Conservation (phyloP, 2,113 vertebrate genomes). For the Cavia aperea region DNA sequence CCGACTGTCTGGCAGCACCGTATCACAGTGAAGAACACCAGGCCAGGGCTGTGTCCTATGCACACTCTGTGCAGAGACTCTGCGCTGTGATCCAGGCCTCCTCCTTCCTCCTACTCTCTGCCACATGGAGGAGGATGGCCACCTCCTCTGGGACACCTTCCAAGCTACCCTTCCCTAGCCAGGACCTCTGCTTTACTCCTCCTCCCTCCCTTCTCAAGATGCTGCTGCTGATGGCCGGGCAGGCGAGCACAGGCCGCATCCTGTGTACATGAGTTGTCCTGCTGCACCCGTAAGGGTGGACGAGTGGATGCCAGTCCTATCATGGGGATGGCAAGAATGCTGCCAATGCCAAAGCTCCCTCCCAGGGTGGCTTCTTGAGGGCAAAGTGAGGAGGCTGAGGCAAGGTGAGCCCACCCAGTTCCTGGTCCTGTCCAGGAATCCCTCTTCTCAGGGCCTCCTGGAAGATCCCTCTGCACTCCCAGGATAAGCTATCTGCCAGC, state of each 20-base stretch:
- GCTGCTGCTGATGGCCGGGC: rapidly evolving
- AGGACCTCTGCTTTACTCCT: background rate
- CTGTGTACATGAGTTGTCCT: rapidly evolving
- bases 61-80: background rate
- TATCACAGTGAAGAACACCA: background rate
- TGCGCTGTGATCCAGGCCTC: background rate
- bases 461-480: background rate
- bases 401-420: background rate
- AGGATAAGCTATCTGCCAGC: background rate
- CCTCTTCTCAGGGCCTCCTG: background rate
- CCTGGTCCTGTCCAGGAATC: too few relatives aligned
- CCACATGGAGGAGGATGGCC: background rate
- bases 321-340: background rate
- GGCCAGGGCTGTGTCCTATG: rapidly evolving
- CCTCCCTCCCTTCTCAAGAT: background rate
- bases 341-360: background rate
- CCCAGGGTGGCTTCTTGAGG: background rate
- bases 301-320: background rate
- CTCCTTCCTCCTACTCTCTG: too few relatives aligned
- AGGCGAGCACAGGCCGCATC: rapidly evolving
- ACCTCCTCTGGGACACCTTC: conserved; percentile 30
- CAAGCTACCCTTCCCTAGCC: background rate
- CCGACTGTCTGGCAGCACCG: too few relatives aligned
- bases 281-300: rapidly evolving
- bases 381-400: too few relatives aligned